Conservation (phyloP, 2,797 vertebrate genomes). For the Notolabrus celidotus region DNA sequence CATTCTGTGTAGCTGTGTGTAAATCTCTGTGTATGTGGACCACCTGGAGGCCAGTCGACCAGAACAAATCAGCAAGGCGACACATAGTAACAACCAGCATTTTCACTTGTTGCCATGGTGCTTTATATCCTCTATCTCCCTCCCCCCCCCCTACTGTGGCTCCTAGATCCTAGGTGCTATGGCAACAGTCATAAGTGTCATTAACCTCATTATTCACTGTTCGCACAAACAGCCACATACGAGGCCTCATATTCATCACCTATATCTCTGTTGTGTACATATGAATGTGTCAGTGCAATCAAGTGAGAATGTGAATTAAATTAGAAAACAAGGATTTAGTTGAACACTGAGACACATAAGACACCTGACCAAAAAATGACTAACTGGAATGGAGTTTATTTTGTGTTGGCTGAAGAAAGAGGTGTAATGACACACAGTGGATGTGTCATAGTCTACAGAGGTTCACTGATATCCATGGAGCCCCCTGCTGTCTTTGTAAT, state of each 20-base stretch:
- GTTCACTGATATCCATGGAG: slow-evolving; percentile 32
- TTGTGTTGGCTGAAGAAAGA: too few relatives aligned
- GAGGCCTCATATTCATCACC: slow-evolving; percentile 16
- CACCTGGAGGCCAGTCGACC: slow-evolving; percentile 69
- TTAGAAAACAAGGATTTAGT: background rate
- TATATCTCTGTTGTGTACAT: background rate
- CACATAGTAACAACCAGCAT: slow-evolving; percentile 41
- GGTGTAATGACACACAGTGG: slow-evolving; percentile 1
- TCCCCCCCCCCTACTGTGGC: slow-evolving; percentile 18
- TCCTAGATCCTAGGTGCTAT: slow-evolving; percentile 71
- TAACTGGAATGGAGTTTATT: too few relatives aligned
- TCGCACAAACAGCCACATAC: slow-evolving; percentile 29
- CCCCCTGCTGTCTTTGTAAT: slow-evolving; percentile 39
- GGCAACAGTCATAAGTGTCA: slow-evolving; percentile 76
- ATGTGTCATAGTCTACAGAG: background rate
- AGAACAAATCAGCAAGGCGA: slow-evolving; percentile 38
- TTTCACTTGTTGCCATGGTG: slow-evolving; percentile 77
- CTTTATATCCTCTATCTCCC: slow-evolving; percentile 31
- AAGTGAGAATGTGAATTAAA: background rate
- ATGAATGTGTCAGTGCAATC: background rate
- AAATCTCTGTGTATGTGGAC: slow-evolving; percentile 10
- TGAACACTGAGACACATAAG: background rate
- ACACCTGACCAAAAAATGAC: too few relatives aligned
- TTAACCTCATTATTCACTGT: slow-evolving; percentile 60
- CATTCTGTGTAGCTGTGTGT: slow-evolving; percentile 1